Evolutionary conservation across 2,888 invertebrate genomes (phyloP), one percentile per base, ranked within the genome.

Genomic region (Cinara cedri): DNA sequence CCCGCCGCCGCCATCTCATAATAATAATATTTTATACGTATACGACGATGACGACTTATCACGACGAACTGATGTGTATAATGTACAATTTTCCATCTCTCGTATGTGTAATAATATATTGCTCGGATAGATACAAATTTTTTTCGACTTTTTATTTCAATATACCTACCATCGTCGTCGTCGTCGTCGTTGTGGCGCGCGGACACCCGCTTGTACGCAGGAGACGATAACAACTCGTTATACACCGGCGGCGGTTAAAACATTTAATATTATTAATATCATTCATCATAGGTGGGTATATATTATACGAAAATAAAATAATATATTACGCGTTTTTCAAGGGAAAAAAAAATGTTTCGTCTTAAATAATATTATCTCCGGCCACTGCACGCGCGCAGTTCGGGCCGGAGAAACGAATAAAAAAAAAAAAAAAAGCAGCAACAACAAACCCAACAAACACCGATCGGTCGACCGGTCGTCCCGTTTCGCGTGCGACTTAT

Each of bases 181-280:
- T n/a, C n/a, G n/a, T n/a, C n/a, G n/a, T n/a, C 10, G n/a, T 26
- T 10, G 34, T 62, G 26, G 60, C 16, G 55, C 51, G 10, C 19
- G 54, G 19, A 70, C 70, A 54, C 70, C 19, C 13, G 14, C 62
- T 34, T 70, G 21, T 14, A 46, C n/a, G n/a, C n/a, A n/a, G n/a
- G n/a, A n/a, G 9, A 11, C 55, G 49, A 62, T 62, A 72, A 49
- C 72, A 62, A 62, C 72, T 72, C 26, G 26, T 60, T 62, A 34
- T 34, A 4, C 3, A 34, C 34, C 14, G 26, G 49, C 49, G 11
- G 26, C 60, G 34, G 26, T 26, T 72, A 46, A 26, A 19, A 62
- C 60, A 49, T 19, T 14, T 19, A 57, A 71, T 55, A 3, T 11
- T 26, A 60, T n/a, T 3, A 0, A 3, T n/a, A n/a, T n/a, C n/a